Evolutionary conservation across 2,113 vertebrate genomes (phyloP).

Genomic region (Chaetorhynchus papuensis): DNA sequence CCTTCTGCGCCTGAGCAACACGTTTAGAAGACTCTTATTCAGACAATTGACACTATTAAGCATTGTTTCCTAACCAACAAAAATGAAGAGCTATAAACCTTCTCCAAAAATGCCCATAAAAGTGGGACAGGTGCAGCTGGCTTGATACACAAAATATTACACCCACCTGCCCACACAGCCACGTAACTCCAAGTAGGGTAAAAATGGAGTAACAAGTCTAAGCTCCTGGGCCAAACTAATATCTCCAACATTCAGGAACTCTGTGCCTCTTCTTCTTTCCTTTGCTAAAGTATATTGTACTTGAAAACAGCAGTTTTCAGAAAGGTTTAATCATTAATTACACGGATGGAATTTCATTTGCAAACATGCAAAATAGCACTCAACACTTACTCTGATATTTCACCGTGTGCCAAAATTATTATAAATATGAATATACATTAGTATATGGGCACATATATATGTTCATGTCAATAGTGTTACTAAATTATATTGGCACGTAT

Average conservation of each 20-base stretch:
- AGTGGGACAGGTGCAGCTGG: background rate
- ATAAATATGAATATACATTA: background rate
- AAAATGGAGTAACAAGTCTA: background rate
- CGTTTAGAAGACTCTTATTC: background rate
- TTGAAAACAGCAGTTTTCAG: background rate
- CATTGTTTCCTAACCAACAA: background rate
- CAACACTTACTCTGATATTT: background rate
- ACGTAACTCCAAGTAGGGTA: background rate
- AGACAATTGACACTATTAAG: background rate
- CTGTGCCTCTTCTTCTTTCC: background rate
- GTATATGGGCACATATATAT: background rate
- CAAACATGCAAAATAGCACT: fast-evolving
- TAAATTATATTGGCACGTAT: background rate
- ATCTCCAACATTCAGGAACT: background rate
- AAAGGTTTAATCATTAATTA: background rate
- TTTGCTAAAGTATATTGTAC: too few relatives aligned
- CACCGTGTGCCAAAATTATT: background rate
- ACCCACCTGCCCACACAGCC: background rate
- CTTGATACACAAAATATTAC: background rate
- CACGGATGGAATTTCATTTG: background rate
- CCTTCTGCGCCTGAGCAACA: background rate
- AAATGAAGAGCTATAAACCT: background rate
- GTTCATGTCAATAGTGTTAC: background rate
- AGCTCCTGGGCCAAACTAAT: background rate
- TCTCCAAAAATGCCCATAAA: background rate